Evolutionary conservation across 1,140 invertebrate species (phyloP), one percentile per base, ranked within the genome.

Genomic region (Leucophenga varia): DNA sequence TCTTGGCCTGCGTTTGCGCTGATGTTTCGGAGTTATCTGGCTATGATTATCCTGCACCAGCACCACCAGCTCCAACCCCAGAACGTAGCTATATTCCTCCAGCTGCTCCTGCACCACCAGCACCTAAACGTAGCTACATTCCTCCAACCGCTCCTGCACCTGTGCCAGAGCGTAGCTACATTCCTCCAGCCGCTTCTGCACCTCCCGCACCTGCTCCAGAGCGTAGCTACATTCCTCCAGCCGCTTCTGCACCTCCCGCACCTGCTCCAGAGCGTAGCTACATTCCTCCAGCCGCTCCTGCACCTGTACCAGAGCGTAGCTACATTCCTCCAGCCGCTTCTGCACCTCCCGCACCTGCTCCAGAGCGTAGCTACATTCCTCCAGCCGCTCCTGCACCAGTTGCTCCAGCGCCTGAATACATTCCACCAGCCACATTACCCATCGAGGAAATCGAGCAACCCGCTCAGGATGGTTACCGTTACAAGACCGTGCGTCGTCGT

Each of bases 381-480:
- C 34, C 34, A 5, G n/a, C 34, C 13, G 5, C 34, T 5, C 34
- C 34, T 17, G n/a, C 34, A 35, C n/a, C 16, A 17, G 7, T 14
- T n/a, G n/a, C 22, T 10, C 22, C 22, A 41, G 31, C 44, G 2
- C 58, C 55, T 20, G 56, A 59, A 48, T 58, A 59, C 25, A 8
- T 55, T 19, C n/a, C n/a, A n/a, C n/a, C n/a, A n/a, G n/a, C n/a
- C n/a, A n/a, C n/a, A n/a, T n/a, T n/a, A 7, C 7, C 7, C 7
- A 12, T 52, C 19, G 54, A 67, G 49, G 64, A 60, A 54, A 52
- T 69, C 47, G 64, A 69, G 20, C 59, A 64, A 54, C 64, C 64
- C 5, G 61, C 69, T 28, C 59, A 63, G 49, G 69, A 72, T 47
- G 69, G 69, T 7, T 72, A 72, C 40, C 69, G 68, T 52, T 72